Conservation (phyloP, 2,888 invertebrate genomes). For the Ischnus inquisitorius region DNA sequence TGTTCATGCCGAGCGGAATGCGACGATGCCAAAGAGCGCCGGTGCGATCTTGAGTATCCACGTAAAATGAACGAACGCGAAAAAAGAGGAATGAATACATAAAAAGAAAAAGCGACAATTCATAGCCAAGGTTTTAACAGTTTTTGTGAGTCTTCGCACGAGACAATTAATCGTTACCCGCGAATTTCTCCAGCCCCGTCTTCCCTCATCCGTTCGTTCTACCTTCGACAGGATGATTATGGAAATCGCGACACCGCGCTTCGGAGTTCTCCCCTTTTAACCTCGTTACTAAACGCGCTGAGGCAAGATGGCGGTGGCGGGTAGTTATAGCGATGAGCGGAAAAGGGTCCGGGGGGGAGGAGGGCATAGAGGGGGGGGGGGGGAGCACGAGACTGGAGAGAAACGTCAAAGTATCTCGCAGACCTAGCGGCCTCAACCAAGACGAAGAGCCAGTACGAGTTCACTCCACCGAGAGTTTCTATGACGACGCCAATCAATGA, state of each 20-base stretch:
- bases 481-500: constrained; percentile 79
- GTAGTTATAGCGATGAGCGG: constrained; percentile 39
- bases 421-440: constrained; percentile 47
- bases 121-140: constrained; percentile 18
- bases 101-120: not conserved
- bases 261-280: constrained; percentile 55
- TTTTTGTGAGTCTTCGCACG: constrained; percentile 34
- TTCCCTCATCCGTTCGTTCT: constrained; percentile 27
- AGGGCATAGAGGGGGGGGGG: constrained; percentile 5
- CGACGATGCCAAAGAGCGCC: not conserved
- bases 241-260: constrained; percentile 60
- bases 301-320: constrained; percentile 58
- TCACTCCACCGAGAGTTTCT: constrained; percentile 72
- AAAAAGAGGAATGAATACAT: constrained; percentile 3
- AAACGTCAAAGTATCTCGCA: constrained; percentile 60
- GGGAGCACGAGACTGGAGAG: constrained; percentile 13
- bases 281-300: constrained; percentile 64
- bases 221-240: constrained; percentile 63
- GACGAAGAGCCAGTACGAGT: constrained; percentile 69
- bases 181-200: constrained; percentile 33
- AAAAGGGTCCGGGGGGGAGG: not conserved
- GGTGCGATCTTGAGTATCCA: not conserved
- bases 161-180: constrained; percentile 59
- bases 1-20: not conserved
- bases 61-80: not conserved